Percentiles rank a stretch among this genome's conserved stretches.
Conservation (phyloP, 2,888 invertebrate species). For the Camponotus fellah region DNA sequence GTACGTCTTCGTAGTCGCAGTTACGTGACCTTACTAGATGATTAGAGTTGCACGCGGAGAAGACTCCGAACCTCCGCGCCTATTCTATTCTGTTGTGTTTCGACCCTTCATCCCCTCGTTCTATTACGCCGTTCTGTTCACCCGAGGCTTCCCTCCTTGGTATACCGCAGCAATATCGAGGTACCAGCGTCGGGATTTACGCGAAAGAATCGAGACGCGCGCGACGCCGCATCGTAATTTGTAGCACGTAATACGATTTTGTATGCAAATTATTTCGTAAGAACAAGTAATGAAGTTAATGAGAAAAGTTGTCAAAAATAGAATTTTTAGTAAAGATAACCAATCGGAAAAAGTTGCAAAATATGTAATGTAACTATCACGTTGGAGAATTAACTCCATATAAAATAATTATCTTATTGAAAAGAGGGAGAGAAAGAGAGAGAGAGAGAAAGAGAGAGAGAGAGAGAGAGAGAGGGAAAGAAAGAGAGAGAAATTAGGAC, state of each 20-base stretch:
- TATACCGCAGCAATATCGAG: conserved; percentile 1
- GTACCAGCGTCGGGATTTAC: conserved; percentile 3
- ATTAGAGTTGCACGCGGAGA: conserved; percentile 75
- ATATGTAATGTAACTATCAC: not conserved
- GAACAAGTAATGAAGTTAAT: not conserved
- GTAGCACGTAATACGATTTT: not conserved
- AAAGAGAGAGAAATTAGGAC: not conserved
- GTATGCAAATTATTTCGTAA: conserved; percentile 11
- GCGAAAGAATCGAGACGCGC: conserved; percentile 29
- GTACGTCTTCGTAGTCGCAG: conserved; percentile 60
- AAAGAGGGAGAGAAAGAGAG: not conserved
- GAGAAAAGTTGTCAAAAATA: not conserved
- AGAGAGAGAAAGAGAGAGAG: not conserved
- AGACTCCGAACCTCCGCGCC: conserved; percentile 22
- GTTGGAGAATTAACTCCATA: not conserved
- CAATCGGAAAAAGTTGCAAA: not conserved
- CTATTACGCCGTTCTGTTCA: conserved; percentile 35
- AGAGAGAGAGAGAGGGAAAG: not conserved
- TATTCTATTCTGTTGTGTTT: conserved; percentile 50
- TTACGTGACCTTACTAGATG: conserved; percentile 81
- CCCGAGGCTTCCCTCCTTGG: conserved; percentile 4
- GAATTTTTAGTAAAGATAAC: not conserved
- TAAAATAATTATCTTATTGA: not conserved
- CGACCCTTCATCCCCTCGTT: conserved; percentile 31
- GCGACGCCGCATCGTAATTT: not conserved